These are phyloP conservation scores for Amiota communis DNA, from an alignment of 2,888 invertebrate species.

Conservation along the genomic window DNA sequence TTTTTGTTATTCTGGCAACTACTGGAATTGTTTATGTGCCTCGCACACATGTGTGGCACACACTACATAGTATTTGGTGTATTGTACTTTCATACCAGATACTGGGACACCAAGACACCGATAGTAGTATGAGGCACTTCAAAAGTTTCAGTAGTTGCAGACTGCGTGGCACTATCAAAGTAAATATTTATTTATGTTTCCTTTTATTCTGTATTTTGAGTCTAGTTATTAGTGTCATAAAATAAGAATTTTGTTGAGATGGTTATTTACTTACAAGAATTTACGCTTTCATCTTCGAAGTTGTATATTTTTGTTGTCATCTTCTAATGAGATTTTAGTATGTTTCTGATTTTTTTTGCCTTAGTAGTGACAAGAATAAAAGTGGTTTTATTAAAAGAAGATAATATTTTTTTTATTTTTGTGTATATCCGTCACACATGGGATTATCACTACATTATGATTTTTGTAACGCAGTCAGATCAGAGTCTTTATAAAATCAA, in stretches of 20 bases:
- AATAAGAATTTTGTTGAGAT: conserved; percentile 22
- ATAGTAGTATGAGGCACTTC: conserved; percentile 10
- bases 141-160: conserved; percentile 41
- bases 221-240: conserved; percentile 13
- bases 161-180: conserved; percentile 54
- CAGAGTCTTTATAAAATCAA: too few relatives aligned
- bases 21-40: conserved; percentile 24
- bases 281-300: conserved; percentile 20
- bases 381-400: too few relatives aligned
- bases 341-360: too few relatives aligned
- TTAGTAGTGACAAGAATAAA: too few relatives aligned
- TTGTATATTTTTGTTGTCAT: not conserved
- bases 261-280: conserved; percentile 8
- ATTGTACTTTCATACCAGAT: not conserved
- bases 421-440: too few relatives aligned
- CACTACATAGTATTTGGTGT: not conserved
- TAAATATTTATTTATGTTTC: conserved; percentile 39
- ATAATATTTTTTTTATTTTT: too few relatives aligned
- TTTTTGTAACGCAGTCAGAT: too few relatives aligned
- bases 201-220: conserved; percentile 5
- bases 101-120: not conserved
- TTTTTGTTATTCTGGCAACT: not conserved
- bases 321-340: not conserved
- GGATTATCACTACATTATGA: too few relatives aligned
- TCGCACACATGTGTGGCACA: conserved; percentile 40